phyloP scores from a whole-genome alignment of 2,113 vertebrate species.

The Onychostoma macrolepis region DNA sequence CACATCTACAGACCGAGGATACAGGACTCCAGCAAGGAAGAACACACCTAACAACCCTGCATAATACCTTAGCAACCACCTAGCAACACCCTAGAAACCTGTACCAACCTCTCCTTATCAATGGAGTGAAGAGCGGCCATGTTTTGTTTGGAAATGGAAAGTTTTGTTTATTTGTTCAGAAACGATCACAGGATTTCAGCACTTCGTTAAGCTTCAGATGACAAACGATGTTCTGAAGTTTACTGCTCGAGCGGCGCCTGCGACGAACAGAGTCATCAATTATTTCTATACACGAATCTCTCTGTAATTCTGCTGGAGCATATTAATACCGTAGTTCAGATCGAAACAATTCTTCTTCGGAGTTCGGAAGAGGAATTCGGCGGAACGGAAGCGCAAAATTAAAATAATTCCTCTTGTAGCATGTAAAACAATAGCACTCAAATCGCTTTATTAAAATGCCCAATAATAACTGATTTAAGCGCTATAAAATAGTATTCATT shows the following conservation, averaged over 20 bases:
- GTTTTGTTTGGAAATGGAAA: not conserved
- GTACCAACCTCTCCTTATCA: not conserved
- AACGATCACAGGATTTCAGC: not conserved
- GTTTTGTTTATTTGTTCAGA: not conserved
- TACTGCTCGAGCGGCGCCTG: not conserved
- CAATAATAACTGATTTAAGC: conserved; percentile 99
- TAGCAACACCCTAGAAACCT: not conserved
- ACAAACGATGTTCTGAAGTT: not conserved
- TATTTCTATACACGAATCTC: not conserved
- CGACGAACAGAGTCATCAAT: not conserved
- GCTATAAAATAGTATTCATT: conserved; percentile 99
- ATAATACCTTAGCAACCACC: not conserved
- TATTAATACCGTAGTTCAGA: not conserved
- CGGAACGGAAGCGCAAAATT: conserved; percentile 83
- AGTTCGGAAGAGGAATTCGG: conserved; percentile 27
- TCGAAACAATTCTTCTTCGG: conserved; percentile 15
- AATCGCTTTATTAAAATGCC: conserved; percentile 96
- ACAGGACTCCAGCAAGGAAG: too few relatives aligned
- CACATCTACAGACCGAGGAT: not conserved
- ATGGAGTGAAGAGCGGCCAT: not conserved
- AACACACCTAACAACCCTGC: not conserved
- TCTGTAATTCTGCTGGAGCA: conserved; percentile 14
- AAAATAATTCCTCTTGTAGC: conserved; percentile 84
- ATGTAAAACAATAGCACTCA: conserved; percentile 89
- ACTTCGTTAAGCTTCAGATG: conserved; percentile 1